phyloP scores from a whole-genome alignment of 2,888 invertebrate genomes.

The Hyalella azteca region DNA sequence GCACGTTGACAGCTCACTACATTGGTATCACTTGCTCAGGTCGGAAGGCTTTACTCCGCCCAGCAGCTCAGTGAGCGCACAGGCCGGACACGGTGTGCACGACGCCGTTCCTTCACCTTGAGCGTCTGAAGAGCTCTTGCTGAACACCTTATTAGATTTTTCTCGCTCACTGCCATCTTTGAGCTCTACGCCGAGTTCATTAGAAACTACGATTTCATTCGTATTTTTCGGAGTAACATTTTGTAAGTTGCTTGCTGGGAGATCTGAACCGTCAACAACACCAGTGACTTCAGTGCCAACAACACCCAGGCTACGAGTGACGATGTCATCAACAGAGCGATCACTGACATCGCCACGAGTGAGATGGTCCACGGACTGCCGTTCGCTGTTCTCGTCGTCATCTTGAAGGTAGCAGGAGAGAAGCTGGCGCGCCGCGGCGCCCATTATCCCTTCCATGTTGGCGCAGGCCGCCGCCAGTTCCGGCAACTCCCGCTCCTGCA shows the following conservation, averaged over 20 bases:
- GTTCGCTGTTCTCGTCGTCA: not conserved
- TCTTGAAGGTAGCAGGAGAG: not conserved
- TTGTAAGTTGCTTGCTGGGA: no score
- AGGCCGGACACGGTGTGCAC: not conserved
- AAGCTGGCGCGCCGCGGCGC: not conserved
- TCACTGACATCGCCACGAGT: not conserved
- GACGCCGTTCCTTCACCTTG: not conserved
- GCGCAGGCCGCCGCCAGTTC: not conserved
- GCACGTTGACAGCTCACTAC: no score
- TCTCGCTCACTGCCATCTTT: not conserved
- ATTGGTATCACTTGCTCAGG: no score
- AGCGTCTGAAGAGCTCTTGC: not conserved
- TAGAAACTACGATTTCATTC: not conserved
- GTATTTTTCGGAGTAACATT: not conserved
- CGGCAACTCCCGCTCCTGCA: not conserved
- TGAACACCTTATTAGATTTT: no score
- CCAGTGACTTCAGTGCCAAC: no score
- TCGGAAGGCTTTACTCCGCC: constrained; percentile 8
- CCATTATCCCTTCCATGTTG: not conserved
- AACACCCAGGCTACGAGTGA: no score
- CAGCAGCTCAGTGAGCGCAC: not conserved
- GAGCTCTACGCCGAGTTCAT: not conserved
- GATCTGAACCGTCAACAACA: no score
- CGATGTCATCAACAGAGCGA: not conserved
- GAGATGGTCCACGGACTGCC: not conserved